Conservation (phyloP, 2,113 vertebrate genomes). For the Aix galericulata region DNA sequence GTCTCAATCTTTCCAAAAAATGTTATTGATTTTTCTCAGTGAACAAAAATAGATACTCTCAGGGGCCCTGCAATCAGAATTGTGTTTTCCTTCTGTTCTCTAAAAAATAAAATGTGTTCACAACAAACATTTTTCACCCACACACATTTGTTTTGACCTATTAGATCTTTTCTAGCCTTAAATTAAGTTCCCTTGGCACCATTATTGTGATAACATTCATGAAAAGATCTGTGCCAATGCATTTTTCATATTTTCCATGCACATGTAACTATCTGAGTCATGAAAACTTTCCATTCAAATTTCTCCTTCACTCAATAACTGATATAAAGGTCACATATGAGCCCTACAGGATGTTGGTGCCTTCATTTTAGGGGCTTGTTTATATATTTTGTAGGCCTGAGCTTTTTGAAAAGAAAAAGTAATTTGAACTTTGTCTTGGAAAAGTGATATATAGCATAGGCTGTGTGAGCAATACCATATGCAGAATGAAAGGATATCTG, state of each 20-base stretch:
- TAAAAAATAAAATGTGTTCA: not conserved
- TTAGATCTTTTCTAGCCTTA: not conserved
- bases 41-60: slow-evolving; percentile 25
- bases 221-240: not conserved
- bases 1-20: not conserved
- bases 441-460: not conserved
- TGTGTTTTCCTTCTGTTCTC: slow-evolving; percentile 16
- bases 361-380: not conserved
- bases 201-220: not conserved
- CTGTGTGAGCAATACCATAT: not conserved
- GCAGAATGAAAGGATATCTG: not conserved
- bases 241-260: slow-evolving; percentile 22
- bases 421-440: not conserved
- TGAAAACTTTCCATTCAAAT: not conserved
- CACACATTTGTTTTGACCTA: not conserved
- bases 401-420: not conserved
- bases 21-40: not conserved
- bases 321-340: not conserved
- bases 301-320: not conserved
- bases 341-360: not conserved
- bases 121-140: not conserved
- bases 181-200: not conserved
- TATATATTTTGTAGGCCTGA: not conserved
- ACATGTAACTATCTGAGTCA: not conserved
- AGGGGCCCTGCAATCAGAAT: not conserved